These are phyloP conservation scores for Eleutherodactylus coqui DNA, from an alignment of 2,797 vertebrate species.

Conservation along the genomic window DNA sequence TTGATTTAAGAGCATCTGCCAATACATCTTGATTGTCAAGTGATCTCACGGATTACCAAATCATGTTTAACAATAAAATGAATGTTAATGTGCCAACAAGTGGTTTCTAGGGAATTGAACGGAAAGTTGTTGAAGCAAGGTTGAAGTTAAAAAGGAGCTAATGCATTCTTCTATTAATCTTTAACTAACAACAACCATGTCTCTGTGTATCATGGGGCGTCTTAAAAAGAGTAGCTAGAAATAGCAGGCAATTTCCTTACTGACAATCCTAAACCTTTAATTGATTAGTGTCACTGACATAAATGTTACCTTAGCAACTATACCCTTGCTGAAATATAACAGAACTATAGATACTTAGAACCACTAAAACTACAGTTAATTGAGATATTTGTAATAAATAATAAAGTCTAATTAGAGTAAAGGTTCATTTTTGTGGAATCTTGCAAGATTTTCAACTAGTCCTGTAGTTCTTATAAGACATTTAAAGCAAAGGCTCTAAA, in stretches of 20 bases:
- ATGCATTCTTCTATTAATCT: slow-evolving; percentile 30
- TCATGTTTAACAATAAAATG: slow-evolving; percentile 1
- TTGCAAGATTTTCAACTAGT: background rate
- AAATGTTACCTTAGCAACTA: slow-evolving; percentile 17
- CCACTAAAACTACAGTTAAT: background rate
- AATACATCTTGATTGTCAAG: background rate
- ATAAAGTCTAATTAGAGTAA: background rate
- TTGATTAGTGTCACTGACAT: slow-evolving; percentile 22
- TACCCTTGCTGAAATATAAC: background rate
- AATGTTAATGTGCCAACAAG: background rate
- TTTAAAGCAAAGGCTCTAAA: too few species aligned
- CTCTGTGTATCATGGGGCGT: slow-evolving; percentile 11
- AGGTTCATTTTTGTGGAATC: background rate
- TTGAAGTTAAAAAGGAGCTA: background rate
- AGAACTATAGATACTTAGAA: background rate
- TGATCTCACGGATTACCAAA: background rate
- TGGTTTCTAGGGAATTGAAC: background rate
- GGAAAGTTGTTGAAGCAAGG: background rate
- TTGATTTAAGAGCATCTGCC: background rate
- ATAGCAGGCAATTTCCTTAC: background rate
- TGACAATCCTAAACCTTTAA: slow-evolving; percentile 23
- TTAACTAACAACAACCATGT: background rate
- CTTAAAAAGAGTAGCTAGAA: background rate
- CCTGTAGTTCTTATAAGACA: too few species aligned
- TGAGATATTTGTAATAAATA: background rate